These are phyloP conservation scores for Hyperoodon ampullatus DNA, from an alignment of 2,113 vertebrate species.

Conservation along the genomic window DNA sequence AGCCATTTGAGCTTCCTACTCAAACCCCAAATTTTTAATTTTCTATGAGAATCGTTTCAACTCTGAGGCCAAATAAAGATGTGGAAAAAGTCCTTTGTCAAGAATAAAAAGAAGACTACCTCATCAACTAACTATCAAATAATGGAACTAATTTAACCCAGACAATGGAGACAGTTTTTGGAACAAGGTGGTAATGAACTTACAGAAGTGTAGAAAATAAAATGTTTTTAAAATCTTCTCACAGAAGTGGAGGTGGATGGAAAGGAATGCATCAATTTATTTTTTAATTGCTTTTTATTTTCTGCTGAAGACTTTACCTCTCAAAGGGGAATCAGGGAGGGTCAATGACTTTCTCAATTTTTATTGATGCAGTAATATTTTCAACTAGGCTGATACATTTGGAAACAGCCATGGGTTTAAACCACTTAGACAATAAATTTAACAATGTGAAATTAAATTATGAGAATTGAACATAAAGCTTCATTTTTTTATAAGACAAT, in stretches of 20 bases:
- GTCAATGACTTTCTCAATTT: neutral
- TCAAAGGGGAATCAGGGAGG: neutral
- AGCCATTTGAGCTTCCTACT: conserved; percentile 23
- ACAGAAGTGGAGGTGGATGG: neutral
- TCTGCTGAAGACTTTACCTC: neutral
- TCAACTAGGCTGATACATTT: neutral
- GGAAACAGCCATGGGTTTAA: neutral
- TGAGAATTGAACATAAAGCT: neutral
- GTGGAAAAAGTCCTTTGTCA: conserved; percentile 23
- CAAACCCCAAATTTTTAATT: neutral
- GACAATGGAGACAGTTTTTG: neutral
- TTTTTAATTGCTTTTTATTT: neutral
- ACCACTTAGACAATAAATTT: neutral
- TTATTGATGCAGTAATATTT: neutral
- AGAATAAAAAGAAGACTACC: conserved; percentile 15
- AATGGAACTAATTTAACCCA: conserved; percentile 18
- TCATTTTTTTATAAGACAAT: neutral
- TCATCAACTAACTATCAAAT: conserved; percentile 22
- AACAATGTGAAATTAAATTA: conserved; percentile 6
- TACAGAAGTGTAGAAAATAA: neutral
- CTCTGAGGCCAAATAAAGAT: neutral
- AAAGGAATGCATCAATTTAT: neutral
- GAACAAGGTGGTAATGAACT: neutral
- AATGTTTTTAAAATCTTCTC: neutral
- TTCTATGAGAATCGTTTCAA: neutral